These are phyloP conservation scores for Sylvilagus bachmani DNA, from an alignment of 2,113 vertebrate genomes.

Conservation along the genomic window DNA sequence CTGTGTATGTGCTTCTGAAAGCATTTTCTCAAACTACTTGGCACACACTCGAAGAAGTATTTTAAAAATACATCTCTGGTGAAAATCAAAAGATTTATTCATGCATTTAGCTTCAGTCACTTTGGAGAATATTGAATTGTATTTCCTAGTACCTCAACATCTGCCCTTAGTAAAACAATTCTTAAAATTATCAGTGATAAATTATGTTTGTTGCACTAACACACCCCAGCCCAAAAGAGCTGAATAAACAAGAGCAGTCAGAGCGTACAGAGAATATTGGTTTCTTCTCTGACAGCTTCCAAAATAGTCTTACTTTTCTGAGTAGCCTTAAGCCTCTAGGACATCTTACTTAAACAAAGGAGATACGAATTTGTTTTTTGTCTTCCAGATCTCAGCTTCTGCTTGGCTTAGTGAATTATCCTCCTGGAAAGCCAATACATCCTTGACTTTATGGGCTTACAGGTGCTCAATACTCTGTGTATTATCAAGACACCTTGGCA, in stretches of 20 bases:
- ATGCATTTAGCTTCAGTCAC: background rate
- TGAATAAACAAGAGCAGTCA: background rate
- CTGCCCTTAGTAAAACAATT: constrained; percentile 27
- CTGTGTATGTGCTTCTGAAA: background rate
- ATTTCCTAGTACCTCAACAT: background rate
- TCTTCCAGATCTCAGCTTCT: background rate
- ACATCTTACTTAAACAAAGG: background rate
- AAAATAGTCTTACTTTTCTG: background rate
- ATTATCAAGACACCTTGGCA: background rate
- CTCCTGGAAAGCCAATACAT: background rate
- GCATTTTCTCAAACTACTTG: background rate
- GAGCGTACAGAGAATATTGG: background rate
- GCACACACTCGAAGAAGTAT: background rate
- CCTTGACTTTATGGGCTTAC: background rate
- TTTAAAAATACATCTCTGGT: constrained; percentile 8
- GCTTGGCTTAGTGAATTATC: background rate
- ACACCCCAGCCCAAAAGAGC: background rate
- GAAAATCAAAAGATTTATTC: constrained; percentile 56
- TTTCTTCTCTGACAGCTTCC: background rate
- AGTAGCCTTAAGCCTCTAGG: background rate
- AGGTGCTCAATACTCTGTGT: background rate
- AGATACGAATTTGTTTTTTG: background rate
- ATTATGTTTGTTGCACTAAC: background rate
- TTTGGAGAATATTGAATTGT: constrained; percentile 17
- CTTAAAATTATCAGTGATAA: constrained; percentile 27